Percentiles rank a stretch among this genome's conserved stretches.
These are phyloP conservation scores for Cepaea hortensis DNA, from an alignment of 2,888 invertebrate genomes.

Conservation along the genomic window DNA sequence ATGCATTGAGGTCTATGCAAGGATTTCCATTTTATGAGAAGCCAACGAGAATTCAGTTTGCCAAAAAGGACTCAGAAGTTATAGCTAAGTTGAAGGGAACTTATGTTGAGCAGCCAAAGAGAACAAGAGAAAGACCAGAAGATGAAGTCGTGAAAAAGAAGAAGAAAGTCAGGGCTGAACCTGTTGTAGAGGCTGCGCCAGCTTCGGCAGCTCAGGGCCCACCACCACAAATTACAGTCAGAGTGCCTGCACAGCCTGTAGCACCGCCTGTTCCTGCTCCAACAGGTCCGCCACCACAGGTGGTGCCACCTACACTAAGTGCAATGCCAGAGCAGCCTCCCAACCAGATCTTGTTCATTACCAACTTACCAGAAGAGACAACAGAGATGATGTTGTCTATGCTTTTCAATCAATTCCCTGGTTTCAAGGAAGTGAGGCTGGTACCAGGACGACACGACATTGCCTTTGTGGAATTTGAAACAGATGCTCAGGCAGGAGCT, in stretches of 20 bases:
- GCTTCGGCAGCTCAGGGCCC: constrained; percentile 39
- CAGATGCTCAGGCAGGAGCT: constrained; percentile 75
- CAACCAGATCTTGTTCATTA: constrained; percentile 99
- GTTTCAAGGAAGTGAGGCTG: constrained; percentile 98
- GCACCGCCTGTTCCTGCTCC: constrained; percentile 28
- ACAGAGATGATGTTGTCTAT: constrained; percentile 99
- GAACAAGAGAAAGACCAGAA: constrained; percentile 80
- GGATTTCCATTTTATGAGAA: constrained; percentile 99
- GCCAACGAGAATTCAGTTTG: constrained; percentile 98
- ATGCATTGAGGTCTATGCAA: constrained; percentile 96
- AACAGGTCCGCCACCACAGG: constrained; percentile 50
- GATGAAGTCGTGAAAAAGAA: constrained; percentile 71
- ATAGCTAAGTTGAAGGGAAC: constrained; percentile 99
- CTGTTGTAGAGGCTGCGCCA: constrained; percentile 26
- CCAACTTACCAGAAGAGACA: constrained; percentile 98
- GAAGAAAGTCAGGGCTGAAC: constrained; percentile 47
- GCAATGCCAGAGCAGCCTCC: constrained; percentile 90
- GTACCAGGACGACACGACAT: constrained; percentile 99
- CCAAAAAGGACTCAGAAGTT: constrained; percentile 94
- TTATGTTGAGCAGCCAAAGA: constrained; percentile 94
- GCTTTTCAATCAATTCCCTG: constrained; percentile 98
- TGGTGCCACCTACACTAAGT: constrained; percentile 61
- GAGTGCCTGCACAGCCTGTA: constrained; percentile 52
- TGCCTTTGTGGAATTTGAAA: constrained; percentile 94
- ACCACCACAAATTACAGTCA: constrained; percentile 39